Evolutionary conservation across 1,140 invertebrate species (phyloP), one percentile per base, ranked within the genome.

Genomic region (Aphaenogaster floridana): DNA sequence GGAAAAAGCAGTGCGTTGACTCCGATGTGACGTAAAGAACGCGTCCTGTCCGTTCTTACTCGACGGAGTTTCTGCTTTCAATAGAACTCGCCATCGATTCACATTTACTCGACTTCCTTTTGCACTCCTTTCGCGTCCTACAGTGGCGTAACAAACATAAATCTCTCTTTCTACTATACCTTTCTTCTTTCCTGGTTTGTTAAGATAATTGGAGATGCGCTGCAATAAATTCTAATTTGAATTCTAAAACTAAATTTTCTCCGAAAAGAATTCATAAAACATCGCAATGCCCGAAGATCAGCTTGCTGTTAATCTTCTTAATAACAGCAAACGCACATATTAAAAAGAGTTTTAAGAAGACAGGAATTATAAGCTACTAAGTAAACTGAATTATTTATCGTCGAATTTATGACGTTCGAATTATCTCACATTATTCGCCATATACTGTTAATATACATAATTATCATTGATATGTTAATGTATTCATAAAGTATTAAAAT

Each of bases 31-130:
- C 86, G 88, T 90, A 88, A 90, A 90, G 86, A 88, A 90, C 89
- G 28, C 79, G 48, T 61, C 17, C 54, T 63, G 71, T 68, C 78
- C 79, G 88, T 84, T 90, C 74, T n/a, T 54, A 72, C 45, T 64
- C 78, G 66, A 52, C 64, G 17, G 50, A 48, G 48, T 69, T 57
- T 71, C 72, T 64, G 74, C 57, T 90, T 90, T 92, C 89, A 91
- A 92, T 92, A 91, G 88, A 59, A 87, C 61, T 76, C 74, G 50
- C 88, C 88, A 74, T 89, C 86, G 91, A 92, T 92, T 91, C 90
- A 89, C 91, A 69, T 88, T 88, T 86, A 87, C 79, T 45, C 78
- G 79, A 88, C 86, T 90, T 90, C 89, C 89, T 90, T 83, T 36
- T 79, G 86, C 78, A n/a, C 13, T 69, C 66, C 66, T 69, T 69